A percentile compares a stretch with the other conserved stretches of the same genome.
Conservation (phyloP, 1,140 invertebrate genomes). For the Liolophura sinensis region DNA sequence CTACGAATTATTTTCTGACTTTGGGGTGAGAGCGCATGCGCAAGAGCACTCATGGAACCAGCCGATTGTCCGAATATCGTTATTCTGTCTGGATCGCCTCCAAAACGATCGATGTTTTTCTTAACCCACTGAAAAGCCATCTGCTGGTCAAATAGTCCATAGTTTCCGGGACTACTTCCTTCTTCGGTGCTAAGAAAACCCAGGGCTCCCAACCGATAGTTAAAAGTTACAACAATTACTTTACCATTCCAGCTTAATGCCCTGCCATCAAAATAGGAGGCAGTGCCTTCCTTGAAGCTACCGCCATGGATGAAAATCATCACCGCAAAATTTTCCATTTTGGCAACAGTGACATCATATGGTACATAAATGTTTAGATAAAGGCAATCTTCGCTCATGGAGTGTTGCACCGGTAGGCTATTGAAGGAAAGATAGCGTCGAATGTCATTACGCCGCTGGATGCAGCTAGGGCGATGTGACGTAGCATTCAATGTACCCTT, state of each 20-base stretch:
- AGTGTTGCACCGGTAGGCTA: slow-evolving; percentile 11
- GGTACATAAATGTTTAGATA: slow-evolving; percentile 39
- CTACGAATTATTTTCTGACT: slow-evolving; percentile 82
- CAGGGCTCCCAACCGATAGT: slow-evolving; percentile 29
- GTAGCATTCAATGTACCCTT: slow-evolving; percentile 65
- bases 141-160: slow-evolving; percentile 68
- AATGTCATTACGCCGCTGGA: slow-evolving; percentile 79
- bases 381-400: slow-evolving; percentile 37
- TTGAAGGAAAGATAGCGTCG: too few species aligned
- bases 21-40: slow-evolving; percentile 85
- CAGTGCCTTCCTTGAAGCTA: slow-evolving; percentile 15
- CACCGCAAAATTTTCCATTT: slow-evolving; percentile 17
- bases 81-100: slow-evolving; percentile 40
- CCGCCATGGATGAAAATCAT: slow-evolving; percentile 38
- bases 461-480: slow-evolving; percentile 85
- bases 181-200: slow-evolving; percentile 27
- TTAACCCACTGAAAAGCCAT: slow-evolving; percentile 66
- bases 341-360: slow-evolving; percentile 81
- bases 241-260: slow-evolving; percentile 15
- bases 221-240: slow-evolving; percentile 32
- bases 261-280: slow-evolving; percentile 14
- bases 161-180: slow-evolving; percentile 22
- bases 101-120: slow-evolving; percentile 48
- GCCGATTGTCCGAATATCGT: slow-evolving; percentile 49
- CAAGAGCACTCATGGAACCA: slow-evolving; percentile 58